Evolutionary conservation across 2,113 vertebrate species (phyloP), one percentile per base, ranked within the genome.

Genomic region (Gadus macrocephalus): DNA sequence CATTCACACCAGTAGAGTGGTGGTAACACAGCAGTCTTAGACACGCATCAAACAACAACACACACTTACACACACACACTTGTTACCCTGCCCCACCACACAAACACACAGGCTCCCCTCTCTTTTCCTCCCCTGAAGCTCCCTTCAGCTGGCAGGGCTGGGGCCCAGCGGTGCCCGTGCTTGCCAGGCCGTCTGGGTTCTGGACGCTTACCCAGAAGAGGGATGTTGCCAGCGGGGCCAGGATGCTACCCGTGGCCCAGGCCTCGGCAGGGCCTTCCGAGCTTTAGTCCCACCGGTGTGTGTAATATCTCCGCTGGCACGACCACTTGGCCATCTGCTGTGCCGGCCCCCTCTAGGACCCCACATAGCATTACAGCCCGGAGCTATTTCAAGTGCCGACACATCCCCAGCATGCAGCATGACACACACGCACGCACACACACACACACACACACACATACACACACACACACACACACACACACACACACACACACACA

Each of bases 311-410:
- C 28, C 62, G 75, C 85, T 89, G 86, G 87, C 83, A 74, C 28
- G 61, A 78, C 77, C 75, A 72, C 70, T 70, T 76, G 84, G 86
- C 89, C 90, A 91, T 91, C 90, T 93, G 91, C 82, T 81, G 66
- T 61, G 80, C 77, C 83, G 83, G 85, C 83, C 84, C 83, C 84
- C 81, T 89, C 53, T 78, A 87, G 86, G 85, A 89, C 83, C 59
- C 66, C 78, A 83, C 82, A 78, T 74, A 76, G 66, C 74, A 80
- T 73, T 68, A 74, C 72, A 78, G 78, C 85, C 81, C 71, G 71
- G 73, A 85, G 87, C 85, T 87, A 87, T 89, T 86, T 87, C 55
- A 79, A 74, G 73, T 75, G 78, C 81, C 79, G 78, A 81, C 77
- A 77, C 80, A 76, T 72, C 66, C 19, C 22, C 61, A 71, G 75